phyloP scores from a whole-genome alignment of 1,140 invertebrate genomes.

The Drosophila gunungcola region DNA sequence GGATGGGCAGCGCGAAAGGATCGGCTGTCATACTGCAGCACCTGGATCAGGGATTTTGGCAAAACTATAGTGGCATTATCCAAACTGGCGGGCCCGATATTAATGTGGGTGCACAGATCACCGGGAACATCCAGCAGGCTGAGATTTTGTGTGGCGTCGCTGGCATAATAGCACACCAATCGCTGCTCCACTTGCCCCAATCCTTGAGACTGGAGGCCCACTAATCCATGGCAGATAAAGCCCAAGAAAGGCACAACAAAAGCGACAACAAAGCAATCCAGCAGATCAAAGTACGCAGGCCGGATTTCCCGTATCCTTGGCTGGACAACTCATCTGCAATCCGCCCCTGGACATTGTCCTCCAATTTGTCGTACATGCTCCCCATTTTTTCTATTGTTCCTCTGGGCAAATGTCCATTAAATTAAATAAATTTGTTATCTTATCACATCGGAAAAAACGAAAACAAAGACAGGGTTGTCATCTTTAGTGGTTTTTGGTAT shows the following conservation, averaged over 20 bases:
- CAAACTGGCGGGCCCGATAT: conserved; percentile 90
- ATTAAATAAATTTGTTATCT: background rate
- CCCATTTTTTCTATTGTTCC: conserved; percentile 1
- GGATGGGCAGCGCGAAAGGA: conserved; percentile 88
- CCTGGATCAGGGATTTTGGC: conserved; percentile 83
- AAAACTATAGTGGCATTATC: conserved; percentile 87
- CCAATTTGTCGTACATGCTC: conserved; percentile 1
- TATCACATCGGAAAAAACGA: conserved; percentile 2
- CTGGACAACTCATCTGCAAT: background rate
- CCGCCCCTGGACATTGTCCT: background rate
- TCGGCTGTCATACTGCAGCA: conserved; percentile 86
- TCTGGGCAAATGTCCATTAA: background rate
- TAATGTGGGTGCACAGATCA: conserved; percentile 92
- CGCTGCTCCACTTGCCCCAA: conserved; percentile 17
- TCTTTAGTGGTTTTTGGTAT: background rate
- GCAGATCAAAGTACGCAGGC: conserved; percentile 1
- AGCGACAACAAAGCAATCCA: conserved; percentile 1
- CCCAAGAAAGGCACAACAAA: conserved; percentile 4
- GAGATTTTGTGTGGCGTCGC: conserved; percentile 76
- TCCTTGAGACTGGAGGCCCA: background rate
- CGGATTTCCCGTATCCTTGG: background rate
- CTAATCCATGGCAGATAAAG: background rate
- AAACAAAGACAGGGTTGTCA: conserved; percentile 1
- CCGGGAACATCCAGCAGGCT: conserved; percentile 87
- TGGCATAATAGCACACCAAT: conserved; percentile 88